These are phyloP conservation scores for Zapornia atra DNA, from an alignment of 2,113 vertebrate genomes.

Conservation along the genomic window DNA sequence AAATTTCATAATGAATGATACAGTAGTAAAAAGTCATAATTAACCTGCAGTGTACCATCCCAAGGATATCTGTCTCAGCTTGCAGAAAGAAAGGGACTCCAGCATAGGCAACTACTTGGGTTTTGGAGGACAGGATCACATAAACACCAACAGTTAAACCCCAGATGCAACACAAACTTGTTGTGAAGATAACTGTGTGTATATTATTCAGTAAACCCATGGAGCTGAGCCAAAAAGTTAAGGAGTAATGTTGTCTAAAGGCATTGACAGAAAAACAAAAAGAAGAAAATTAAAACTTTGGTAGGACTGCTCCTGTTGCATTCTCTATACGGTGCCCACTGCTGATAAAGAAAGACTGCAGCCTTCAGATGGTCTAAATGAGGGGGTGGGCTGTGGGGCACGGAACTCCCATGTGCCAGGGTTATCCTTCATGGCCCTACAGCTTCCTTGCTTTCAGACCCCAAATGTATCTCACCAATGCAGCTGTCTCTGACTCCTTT, in stretches of 20 bases:
- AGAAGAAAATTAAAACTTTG: not conserved
- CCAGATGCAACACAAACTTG: not conserved
- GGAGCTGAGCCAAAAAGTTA: not conserved
- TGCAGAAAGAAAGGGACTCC: not conserved
- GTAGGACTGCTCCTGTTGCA: not conserved
- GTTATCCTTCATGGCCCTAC: rapidly evolving
- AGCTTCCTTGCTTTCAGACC: not conserved
- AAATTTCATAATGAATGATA: not conserved
- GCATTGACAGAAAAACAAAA: not conserved
- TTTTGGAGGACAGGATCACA: not conserved
- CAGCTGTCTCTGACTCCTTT: not conserved
- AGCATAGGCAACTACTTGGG: not conserved
- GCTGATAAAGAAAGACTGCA: not conserved
- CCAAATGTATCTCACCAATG: not conserved
- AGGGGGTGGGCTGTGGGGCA: not conserved
- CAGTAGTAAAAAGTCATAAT: not conserved
- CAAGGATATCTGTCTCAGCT: not conserved
- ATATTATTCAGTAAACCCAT: not conserved
- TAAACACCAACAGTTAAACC: rapidly evolving
- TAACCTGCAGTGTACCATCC: not conserved
- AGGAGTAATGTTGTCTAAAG: not conserved
- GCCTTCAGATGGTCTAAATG: not conserved
- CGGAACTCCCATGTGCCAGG: not conserved
- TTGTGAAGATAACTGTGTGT: rapidly evolving
- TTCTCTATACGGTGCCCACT: rapidly evolving